phyloP scores from a whole-genome alignment of 37 sponge, comb jelly and placozoan species.

The Cladorhizidae sp. region DNA sequence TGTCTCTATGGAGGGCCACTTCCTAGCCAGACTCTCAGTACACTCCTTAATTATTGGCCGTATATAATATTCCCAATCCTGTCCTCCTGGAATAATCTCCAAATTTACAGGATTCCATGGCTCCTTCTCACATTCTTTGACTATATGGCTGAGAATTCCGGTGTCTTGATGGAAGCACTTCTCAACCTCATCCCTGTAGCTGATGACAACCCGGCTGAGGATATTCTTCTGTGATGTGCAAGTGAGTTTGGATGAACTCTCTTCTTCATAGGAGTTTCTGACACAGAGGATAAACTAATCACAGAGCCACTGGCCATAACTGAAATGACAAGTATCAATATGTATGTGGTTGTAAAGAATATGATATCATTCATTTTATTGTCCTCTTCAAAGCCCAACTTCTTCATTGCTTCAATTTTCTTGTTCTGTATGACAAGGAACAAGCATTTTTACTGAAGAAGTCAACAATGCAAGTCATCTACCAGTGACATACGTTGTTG shows the following conservation, averaged over 20 bases:
- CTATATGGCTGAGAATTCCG: background rate
- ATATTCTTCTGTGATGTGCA: background rate
- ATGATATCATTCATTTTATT: background rate
- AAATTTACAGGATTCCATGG: background rate
- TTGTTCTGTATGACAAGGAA: constrained; percentile 36
- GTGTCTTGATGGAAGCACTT: background rate
- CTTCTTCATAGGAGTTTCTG: background rate
- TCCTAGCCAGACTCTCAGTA: constrained; percentile 58
- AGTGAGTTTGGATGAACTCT: background rate
- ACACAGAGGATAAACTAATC: background rate
- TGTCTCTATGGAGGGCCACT: constrained; percentile 80
- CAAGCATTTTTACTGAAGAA: background rate
- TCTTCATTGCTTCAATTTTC: constrained; percentile 36
- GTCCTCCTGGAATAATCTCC: constrained; percentile 27
- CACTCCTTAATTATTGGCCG: constrained; percentile 22
- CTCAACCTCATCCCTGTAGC: background rate
- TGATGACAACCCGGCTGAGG: constrained; percentile 23
- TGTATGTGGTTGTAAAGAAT: no score
- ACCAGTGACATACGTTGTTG: constrained; percentile 14
- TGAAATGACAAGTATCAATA: no score
- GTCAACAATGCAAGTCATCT: background rate
- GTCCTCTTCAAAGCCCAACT: constrained; percentile 6
- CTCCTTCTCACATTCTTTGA: background rate
- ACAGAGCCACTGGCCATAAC: no score
- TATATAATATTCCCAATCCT: constrained; percentile 59